Evolutionary conservation across 2,888 invertebrate genomes (phyloP), one percentile per base, ranked within the genome.

Genomic region (Phrixothrix hirtus): DNA sequence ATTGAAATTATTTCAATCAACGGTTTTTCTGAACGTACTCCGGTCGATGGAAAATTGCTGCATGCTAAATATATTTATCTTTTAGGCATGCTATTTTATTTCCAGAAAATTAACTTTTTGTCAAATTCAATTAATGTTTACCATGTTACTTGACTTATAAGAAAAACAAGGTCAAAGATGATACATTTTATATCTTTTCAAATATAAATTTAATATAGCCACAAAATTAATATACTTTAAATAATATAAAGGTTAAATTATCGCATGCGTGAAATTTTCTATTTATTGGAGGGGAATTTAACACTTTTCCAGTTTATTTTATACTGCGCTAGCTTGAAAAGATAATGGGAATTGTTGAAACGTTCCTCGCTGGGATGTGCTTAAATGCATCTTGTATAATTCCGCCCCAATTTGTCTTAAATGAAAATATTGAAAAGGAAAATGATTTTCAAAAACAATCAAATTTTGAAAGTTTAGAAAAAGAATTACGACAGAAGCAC

Each of bases 401-500:
- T 21, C 4, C 3, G 7, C 3, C 21, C 21, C 5, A 29, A 29
- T 31, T 31, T 13, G 5, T 31, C 7, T 31, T 4, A n/a, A n/a
- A n/a, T 7, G 31, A 21, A 21, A 7, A 21, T 21, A 11, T 31
- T 31, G 7, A 31, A 11, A 37, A 25, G 12, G 13, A 25, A 12
- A 2, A 26, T 13, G 6, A 7, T 15, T 13, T 30, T 7, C 31
- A 38, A 17, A 38, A 30, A 17, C 6, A 6, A 11, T 34, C 38
- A 10, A 11, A 11, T 34, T 45, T 35, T 4, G 11, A 43, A 35
- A 25, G 48, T 26, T 48, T 67, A 16, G 55, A 49, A 9, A 38
- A 46, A 7, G 62, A 65, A 32, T 41, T 68, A 17, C 57, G 50
- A 17, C 58, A 57, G 10, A 54, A 64, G 41, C 61, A 62, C 50